phyloP scores from a whole-genome alignment of 2,888 invertebrate species.

The Drosophila dives region DNA sequence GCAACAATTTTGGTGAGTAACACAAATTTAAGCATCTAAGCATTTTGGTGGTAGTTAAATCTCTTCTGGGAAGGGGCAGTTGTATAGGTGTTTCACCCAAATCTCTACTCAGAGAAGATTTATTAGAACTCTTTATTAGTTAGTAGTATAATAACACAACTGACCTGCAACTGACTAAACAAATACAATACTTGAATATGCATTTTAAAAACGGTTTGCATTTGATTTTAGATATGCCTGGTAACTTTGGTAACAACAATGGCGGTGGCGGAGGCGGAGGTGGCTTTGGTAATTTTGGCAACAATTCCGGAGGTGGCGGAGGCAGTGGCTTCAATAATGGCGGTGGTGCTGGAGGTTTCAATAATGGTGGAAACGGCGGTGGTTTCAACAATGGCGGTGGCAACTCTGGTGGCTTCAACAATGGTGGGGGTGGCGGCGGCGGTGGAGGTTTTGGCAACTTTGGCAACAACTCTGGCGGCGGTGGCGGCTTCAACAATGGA shows the following conservation, averaged over 20 bases:
- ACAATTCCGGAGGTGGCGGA: constrained; percentile 45
- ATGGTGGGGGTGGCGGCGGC: constrained; percentile 74
- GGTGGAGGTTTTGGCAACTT: constrained; percentile 35
- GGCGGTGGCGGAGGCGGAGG: constrained; percentile 36
- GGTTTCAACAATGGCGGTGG: constrained; percentile 64
- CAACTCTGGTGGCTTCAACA: constrained; percentile 44
- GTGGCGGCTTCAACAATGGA: constrained; percentile 62
- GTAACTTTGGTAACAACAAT: constrained; percentile 46
- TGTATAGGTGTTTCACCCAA: constrained; percentile 5
- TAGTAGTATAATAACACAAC: constrained; percentile 6
- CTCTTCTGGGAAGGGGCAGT: constrained; percentile 3
- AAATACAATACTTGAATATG: not conserved
- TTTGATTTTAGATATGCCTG: constrained; percentile 46
- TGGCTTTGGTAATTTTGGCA: constrained; percentile 51
- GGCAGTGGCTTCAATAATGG: constrained; percentile 59
- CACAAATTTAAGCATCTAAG: not conserved
- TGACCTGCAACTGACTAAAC: not conserved
- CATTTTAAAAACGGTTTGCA: not conserved
- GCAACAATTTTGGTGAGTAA: constrained; percentile 64
- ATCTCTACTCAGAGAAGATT: constrained; percentile 10
- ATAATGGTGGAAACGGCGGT: constrained; percentile 52
- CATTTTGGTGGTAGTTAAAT: constrained; percentile 1
- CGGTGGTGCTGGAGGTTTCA: constrained; percentile 64
- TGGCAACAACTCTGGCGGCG: constrained; percentile 61
- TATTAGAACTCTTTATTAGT: not conserved